Evolutionary conservation across 2,113 vertebrate genomes (phyloP).

Genomic region (Barbus barbus): DNA sequence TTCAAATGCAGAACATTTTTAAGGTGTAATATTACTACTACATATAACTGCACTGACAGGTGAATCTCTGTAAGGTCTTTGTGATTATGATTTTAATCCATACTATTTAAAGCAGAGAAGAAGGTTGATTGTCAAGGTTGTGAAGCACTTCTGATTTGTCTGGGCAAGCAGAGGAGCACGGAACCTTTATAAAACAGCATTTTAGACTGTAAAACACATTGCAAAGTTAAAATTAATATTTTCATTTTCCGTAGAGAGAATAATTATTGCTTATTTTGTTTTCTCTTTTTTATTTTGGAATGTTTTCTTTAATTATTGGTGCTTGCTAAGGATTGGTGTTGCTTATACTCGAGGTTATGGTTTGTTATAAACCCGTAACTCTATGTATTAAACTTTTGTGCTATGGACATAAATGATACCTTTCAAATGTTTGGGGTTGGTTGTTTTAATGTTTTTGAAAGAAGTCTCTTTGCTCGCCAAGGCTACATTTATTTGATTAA

Average conservation of each 20-base stretch:
- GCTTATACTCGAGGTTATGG: neutral
- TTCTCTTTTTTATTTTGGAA: neutral
- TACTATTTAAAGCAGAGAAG: neutral
- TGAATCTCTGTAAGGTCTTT: neutral
- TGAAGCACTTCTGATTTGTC: neutral
- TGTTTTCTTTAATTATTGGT: slow-evolving; percentile 9
- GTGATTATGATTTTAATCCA: neutral
- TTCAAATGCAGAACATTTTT: neutral
- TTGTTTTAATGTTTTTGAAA: too few relatives aligned
- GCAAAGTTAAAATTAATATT: neutral
- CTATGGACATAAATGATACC: neutral
- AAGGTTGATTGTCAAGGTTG: neutral
- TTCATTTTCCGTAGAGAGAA: neutral
- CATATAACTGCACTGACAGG: neutral
- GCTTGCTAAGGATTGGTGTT: neutral
- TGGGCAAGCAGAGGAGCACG: neutral
- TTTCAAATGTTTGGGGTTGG: neutral
- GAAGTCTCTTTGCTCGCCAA: neutral
- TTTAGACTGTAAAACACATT: neutral
- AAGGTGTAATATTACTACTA: neutral
- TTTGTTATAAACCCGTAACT: slow-evolving; percentile 7
- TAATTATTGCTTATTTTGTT: neutral
- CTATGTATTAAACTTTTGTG: neutral
- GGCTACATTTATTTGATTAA: neutral
- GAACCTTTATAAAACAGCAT: neutral